phyloP scores from a whole-genome alignment of 2,888 invertebrate genomes.

The Troglohyphantes excavatus region DNA sequence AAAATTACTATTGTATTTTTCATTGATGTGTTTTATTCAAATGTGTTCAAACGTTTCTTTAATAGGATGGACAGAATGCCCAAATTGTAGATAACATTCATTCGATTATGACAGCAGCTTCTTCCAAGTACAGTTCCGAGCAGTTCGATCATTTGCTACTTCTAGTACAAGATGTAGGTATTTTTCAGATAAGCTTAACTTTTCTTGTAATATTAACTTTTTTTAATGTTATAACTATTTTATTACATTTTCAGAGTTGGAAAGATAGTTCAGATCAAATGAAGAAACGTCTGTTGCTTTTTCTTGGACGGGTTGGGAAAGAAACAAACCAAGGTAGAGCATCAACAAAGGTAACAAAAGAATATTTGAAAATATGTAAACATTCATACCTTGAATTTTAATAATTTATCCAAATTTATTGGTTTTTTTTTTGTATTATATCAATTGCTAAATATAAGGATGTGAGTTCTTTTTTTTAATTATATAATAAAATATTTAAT shows the following conservation, averaged over 20 bases:
- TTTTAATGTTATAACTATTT: neutral
- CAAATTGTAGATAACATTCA: constrained; percentile 84
- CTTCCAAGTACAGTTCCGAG: constrained; percentile 83
- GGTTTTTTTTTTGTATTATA: no score
- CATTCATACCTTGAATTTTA: no score
- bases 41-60: no score
- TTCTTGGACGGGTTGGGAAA: constrained; percentile 84
- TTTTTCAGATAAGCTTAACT: neutral
- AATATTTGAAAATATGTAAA: neutral
- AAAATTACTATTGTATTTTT: no score
- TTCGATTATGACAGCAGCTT: constrained; percentile 84
- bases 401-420: no score
- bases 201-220: neutral
- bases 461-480: no score
- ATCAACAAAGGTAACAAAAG: constrained; percentile 82
- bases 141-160: constrained; percentile 83
- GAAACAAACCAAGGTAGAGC: constrained; percentile 83
- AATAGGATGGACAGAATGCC: constrained; percentile 83
- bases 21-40: no score
- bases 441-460: no score
- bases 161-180: constrained; percentile 83
- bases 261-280: constrained; percentile 83
- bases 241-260: constrained; percentile 82
- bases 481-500: no score
- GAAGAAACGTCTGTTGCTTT: constrained; percentile 83